These are phyloP conservation scores for Porites divaricata DNA, from an alignment of 92 coral and sea anemone species.

Conservation along the genomic window DNA sequence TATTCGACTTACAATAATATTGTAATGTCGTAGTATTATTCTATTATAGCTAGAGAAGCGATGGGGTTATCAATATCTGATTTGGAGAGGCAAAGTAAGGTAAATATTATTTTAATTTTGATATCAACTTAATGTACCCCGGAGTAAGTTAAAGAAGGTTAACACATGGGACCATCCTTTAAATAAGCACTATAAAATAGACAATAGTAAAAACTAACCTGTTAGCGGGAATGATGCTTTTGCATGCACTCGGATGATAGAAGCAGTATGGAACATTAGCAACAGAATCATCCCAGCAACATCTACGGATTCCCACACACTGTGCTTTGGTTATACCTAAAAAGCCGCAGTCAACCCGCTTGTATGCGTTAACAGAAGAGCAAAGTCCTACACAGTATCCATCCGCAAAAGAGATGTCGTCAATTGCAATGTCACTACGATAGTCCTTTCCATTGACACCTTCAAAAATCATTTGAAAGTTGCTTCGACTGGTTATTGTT, in stretches of 20 bases:
- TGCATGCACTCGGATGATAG: slow-evolving; percentile 95
- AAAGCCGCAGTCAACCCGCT: slow-evolving; percentile 89
- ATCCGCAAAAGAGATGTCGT: slow-evolving; percentile 75
- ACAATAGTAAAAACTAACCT: background rate
- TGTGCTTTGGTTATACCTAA: slow-evolving; percentile 72
- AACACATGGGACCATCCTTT: too few relatives aligned
- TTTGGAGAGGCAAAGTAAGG: too few relatives aligned
- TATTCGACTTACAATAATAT: too few relatives aligned
- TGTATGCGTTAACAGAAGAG: slow-evolving; percentile 81
- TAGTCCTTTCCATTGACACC: slow-evolving; percentile 88
- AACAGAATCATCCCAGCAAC: slow-evolving; percentile 91
- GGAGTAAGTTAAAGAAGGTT: too few relatives aligned
- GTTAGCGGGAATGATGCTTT: slow-evolving; percentile 65
- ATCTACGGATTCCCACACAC: slow-evolving; percentile 71
- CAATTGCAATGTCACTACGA: slow-evolving; percentile 91
- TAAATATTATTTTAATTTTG: too few relatives aligned
- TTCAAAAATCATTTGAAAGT: slow-evolving; percentile 52
- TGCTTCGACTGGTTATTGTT: slow-evolving; percentile 66
- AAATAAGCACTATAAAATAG: too few relatives aligned
- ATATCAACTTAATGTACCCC: too few relatives aligned
- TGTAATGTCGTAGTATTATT: too few relatives aligned
- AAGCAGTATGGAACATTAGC: slow-evolving; percentile 88
- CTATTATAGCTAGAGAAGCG: too few relatives aligned
- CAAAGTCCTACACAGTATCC: slow-evolving; percentile 93
- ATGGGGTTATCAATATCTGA: too few relatives aligned